These are phyloP conservation scores for Erythrocercus mccallii DNA, from an alignment of 2,113 vertebrate genomes.

Conservation along the genomic window DNA sequence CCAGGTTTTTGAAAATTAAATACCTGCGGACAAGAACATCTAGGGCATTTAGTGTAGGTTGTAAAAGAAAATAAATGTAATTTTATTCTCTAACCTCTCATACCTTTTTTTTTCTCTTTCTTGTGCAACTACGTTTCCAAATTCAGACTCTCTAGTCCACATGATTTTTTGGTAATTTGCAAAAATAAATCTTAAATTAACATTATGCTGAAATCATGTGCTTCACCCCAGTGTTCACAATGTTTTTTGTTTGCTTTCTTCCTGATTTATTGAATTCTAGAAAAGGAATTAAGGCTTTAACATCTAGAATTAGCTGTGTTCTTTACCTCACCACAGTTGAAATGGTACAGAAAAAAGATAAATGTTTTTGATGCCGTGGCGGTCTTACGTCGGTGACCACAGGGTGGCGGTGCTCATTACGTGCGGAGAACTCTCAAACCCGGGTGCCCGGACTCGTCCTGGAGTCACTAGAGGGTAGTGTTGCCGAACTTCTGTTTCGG, in stretches of 20 bases:
- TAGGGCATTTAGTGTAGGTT: not conserved
- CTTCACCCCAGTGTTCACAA: not conserved
- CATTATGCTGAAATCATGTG: not conserved
- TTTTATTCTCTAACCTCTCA: not conserved
- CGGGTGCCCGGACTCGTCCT: not conserved
- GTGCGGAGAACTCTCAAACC: fast-evolving
- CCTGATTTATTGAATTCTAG: not conserved
- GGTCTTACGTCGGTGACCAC: not conserved
- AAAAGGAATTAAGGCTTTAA: not conserved
- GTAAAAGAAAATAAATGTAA: not conserved
- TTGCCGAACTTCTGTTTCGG: not conserved
- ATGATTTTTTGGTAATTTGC: not conserved
- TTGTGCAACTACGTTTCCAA: not conserved
- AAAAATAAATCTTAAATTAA: not conserved
- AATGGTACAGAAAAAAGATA: not conserved
- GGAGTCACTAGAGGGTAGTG: not conserved
- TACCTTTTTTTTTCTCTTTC: not conserved
- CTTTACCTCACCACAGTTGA: not conserved
- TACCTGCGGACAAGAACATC: not conserved
- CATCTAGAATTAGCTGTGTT: not conserved
- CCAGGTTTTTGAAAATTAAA: not conserved
- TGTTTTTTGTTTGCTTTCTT: not conserved
- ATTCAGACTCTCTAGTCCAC: not conserved
- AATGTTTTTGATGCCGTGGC: not conserved
- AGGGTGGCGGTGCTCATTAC: not conserved